Evolutionary conservation across 1,140 invertebrate genomes (phyloP).

Genomic region (Drosophila bocqueti): DNA sequence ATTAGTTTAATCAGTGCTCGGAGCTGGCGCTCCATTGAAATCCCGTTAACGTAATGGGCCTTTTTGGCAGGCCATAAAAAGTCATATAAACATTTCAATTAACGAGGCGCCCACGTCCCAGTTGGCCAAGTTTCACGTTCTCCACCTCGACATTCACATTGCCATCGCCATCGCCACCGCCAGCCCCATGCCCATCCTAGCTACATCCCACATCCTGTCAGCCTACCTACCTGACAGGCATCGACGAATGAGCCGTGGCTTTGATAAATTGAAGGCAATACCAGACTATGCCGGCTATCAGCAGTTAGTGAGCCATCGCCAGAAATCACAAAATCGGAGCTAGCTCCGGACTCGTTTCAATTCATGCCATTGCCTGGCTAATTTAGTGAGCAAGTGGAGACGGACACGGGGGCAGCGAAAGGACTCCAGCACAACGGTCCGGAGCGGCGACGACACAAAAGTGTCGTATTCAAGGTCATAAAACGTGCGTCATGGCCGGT

Average conservation of each 20-base stretch:
- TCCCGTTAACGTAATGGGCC: conserved; percentile 76
- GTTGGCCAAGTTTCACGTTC: conserved; percentile 32
- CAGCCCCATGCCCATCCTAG: background rate
- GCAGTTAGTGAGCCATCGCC: conserved; percentile 59
- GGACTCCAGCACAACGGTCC: conserved; percentile 14
- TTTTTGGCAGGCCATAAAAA: conserved; percentile 82
- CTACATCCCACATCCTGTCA: conserved; percentile 5
- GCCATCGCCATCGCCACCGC: background rate
- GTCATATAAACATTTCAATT: conserved; percentile 83
- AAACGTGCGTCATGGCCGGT: conserved; percentile 82
- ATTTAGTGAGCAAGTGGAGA: conserved; percentile 79
- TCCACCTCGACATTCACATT: conserved; percentile 1
- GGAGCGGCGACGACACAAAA: conserved; percentile 64
- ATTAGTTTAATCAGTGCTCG: conserved; percentile 74
- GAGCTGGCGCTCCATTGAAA: conserved; percentile 58
- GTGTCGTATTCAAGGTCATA: conserved; percentile 82
- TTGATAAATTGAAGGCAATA: conserved; percentile 80
- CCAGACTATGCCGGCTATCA: conserved; percentile 38
- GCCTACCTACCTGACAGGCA: conserved; percentile 60
- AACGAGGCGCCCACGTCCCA: conserved; percentile 67
- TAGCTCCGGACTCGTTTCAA: conserved; percentile 62
- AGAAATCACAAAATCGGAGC: conserved; percentile 23
- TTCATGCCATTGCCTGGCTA: conserved; percentile 81
- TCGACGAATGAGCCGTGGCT: conserved; percentile 75
- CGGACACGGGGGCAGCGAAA: conserved; percentile 41